Evolutionary conservation across 2,113 vertebrate species (phyloP).

Genomic region (Vidua macroura): DNA sequence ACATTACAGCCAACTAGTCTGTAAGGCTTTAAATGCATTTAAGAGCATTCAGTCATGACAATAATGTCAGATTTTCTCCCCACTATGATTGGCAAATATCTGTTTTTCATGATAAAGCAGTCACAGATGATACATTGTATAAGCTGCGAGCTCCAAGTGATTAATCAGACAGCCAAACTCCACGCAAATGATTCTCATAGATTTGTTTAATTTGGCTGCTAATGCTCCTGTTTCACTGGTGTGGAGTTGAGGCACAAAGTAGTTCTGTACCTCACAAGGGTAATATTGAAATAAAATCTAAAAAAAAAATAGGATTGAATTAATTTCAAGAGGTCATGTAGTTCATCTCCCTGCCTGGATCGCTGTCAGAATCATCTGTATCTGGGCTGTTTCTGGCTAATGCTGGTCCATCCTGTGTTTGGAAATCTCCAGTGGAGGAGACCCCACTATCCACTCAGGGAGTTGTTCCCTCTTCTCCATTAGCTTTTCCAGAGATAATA

Average conservation of each 20-base stretch:
- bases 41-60: constrained; percentile 5
- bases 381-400: background rate
- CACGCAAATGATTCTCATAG: background rate
- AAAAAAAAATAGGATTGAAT: background rate
- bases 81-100: background rate
- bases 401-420: background rate
- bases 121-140: background rate
- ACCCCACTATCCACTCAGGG: background rate
- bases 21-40: background rate
- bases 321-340: background rate
- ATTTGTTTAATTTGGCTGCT: background rate
- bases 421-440: background rate
- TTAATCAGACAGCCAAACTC: background rate
- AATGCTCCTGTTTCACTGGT: background rate
- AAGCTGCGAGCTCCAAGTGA: background rate
- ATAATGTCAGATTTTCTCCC: background rate
- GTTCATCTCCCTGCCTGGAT: background rate
- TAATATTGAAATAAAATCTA: background rate
- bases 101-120: constrained; percentile 22
- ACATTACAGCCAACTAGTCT: background rate
- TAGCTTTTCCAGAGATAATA: background rate
- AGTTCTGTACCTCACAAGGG: background rate
- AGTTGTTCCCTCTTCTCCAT: background rate
- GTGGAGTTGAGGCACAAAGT: background rate
- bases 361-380: background rate